Evolutionary conservation across 2,797 vertebrate genomes (phyloP).

Genomic region (Micromesistius poutassou): DNA sequence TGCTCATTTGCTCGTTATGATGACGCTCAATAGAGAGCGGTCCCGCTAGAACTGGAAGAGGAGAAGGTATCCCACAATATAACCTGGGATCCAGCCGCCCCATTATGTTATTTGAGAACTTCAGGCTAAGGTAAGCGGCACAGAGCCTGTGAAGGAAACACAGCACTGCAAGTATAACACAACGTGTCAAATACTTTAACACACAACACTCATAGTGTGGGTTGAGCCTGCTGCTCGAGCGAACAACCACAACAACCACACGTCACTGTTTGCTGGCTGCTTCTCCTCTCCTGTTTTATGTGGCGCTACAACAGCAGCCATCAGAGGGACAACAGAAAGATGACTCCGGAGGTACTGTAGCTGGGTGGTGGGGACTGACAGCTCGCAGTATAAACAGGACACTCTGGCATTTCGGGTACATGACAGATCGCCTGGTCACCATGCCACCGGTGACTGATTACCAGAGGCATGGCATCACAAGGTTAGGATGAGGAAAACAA

Average conservation of each 20-base stretch:
- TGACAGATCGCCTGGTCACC: not conserved
- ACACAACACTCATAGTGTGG: not conserved
- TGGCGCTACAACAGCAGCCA: not conserved
- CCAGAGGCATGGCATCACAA: not conserved
- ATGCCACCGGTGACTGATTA: not conserved
- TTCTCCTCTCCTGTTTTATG: conserved; percentile 5
- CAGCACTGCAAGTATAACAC: too few species aligned
- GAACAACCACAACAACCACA: conserved; percentile 28
- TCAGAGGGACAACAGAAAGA: not conserved
- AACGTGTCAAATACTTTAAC: not conserved
- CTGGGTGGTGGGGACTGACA: not conserved
- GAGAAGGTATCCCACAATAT: conserved; percentile 49
- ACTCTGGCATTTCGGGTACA: not conserved
- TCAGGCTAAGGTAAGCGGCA: too few species aligned
- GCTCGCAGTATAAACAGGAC: not conserved
- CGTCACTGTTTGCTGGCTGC: conserved; percentile 6
- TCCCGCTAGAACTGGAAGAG: not conserved
- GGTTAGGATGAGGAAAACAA: not conserved
- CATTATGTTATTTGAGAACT: too few species aligned
- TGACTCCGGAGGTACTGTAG: not conserved
- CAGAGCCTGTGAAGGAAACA: too few species aligned
- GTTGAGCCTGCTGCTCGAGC: conserved; percentile 1
- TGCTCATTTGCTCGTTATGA: conserved; percentile 57
- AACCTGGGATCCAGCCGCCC: too few species aligned
- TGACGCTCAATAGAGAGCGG: conserved; percentile 27